Base-by-base conservation (phyloP, 2,888 invertebrate species). In the Lepeophtheirus nordmannii region DNA sequence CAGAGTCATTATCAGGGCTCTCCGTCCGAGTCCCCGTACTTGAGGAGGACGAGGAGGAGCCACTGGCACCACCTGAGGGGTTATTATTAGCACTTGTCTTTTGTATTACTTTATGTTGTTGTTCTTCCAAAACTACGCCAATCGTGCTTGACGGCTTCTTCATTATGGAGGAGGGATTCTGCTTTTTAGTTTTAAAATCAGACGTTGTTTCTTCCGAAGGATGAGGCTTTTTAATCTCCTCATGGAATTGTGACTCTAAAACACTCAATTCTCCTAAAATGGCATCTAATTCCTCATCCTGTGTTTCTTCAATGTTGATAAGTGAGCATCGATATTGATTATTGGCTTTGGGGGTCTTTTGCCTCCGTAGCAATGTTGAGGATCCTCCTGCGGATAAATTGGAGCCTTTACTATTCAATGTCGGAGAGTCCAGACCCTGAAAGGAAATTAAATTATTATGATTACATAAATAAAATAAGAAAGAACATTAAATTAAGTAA, bases 1-100 rank as follows among this genome's bases (percentile, higher is more conserved):
- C 97, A 12, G 94, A 94, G 78, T 97, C 97, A 77, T 93, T 94
- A 77, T 96, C 96, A 0, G 94, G 94, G 65, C 91, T 91, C 73
- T 94, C 92, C 14, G 90, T 87, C 69, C 90, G 82, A n/a, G 78
- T 74, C 59, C 77, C 78, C 71, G 69, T 14, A 30, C 30, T 30
- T 30, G 30, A 30, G 30, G 30, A 30, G 30, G 30, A 30, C 5
- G 53, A 46, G 53, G 53, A 46, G 5, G 14, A 14, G 53, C 17
- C 53, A n/a, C 53, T 5, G n/a, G 2, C 8, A 14, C 17, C n/a
- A 14, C 17, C 17, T n/a, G n/a, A n/a, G 2, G 53, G 2, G 30
- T 30, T 30, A 30, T 30, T 30, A 30, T 30, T 30, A 30, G 30
- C 3, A 30, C 30, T 30, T 30, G 30, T 30, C 30, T 30, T 30